These are phyloP conservation scores for Catharus minimus DNA, from an alignment of 2,113 vertebrate genomes.

Conservation along the genomic window DNA sequence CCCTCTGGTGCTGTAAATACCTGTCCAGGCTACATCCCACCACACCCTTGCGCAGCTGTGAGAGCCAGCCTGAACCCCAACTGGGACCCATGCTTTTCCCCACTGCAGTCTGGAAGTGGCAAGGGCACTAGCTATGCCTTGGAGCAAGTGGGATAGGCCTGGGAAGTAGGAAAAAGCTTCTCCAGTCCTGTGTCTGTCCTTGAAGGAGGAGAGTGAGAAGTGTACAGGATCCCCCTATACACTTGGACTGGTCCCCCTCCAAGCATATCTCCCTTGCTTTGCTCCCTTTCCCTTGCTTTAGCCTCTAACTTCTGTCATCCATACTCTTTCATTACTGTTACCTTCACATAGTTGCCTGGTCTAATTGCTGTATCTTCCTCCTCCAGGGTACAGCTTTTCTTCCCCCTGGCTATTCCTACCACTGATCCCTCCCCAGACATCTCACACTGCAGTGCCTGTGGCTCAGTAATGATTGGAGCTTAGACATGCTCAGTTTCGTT, in stretches of 20 bases:
- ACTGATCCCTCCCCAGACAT: background rate
- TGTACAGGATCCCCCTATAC: background rate
- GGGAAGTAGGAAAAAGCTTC: background rate
- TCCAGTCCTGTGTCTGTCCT: background rate
- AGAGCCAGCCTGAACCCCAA: background rate
- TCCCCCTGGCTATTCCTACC: background rate
- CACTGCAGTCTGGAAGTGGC: background rate
- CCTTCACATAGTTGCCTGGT: background rate
- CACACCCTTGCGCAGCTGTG: background rate
- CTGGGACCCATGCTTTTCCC: rapidly evolving
- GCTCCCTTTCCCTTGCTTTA: background rate
- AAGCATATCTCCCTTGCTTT: background rate
- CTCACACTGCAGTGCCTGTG: background rate
- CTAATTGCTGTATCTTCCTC: background rate
- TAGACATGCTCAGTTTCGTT: background rate
- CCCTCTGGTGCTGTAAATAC: conserved; percentile 40
- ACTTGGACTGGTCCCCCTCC: background rate
- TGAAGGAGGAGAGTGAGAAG: background rate
- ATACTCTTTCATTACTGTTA: background rate
- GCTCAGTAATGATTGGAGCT: background rate
- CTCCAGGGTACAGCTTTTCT: background rate
- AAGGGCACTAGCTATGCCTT: background rate
- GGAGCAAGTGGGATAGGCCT: background rate
- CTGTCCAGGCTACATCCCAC: background rate
- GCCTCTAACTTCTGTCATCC: background rate